phyloP scores from a whole-genome alignment of 64 coral and sea anemone genomes.

The Montipora foliosa region DNA sequence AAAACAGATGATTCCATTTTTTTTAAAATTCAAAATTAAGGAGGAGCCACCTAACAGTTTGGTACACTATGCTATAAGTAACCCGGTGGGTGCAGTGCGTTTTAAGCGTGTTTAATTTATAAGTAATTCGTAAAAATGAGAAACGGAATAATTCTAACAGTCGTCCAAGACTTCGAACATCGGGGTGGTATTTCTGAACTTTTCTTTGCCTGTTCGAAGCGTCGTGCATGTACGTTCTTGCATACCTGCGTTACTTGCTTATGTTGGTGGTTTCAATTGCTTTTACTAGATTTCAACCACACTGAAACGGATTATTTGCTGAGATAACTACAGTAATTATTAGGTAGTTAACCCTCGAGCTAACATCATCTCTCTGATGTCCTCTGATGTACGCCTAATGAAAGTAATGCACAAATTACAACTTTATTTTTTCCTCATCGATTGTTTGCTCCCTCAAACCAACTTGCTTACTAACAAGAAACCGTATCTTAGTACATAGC shows the following conservation, averaged over 20 bases:
- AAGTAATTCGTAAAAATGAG: not conserved
- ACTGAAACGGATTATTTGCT: slow-evolving; percentile 22
- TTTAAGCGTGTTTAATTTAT: slow-evolving; percentile 2
- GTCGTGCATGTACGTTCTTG: not conserved
- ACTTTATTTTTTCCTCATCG: not conserved
- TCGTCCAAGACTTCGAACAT: slow-evolving; percentile 5
- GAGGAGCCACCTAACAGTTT: not conserved
- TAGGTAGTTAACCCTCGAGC: slow-evolving; percentile 55
- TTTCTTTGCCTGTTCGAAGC: not conserved
- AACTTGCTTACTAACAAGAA: slow-evolving; percentile 17
- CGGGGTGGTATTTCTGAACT: not conserved
- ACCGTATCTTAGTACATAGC: not conserved
- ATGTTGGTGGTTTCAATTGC: not conserved
- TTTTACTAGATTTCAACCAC: slow-evolving; percentile 14
- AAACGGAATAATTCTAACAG: not conserved
- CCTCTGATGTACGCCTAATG: slow-evolving; percentile 48
- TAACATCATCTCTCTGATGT: slow-evolving; percentile 54
- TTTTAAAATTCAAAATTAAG: slow-evolving; percentile 25
- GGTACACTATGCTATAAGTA: not conserved
- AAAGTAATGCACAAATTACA: slow-evolving; percentile 31
- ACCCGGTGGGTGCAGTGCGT: not conserved
- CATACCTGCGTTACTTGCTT: not conserved
- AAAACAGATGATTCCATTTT: slow-evolving; percentile 24
- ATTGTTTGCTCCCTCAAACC: not conserved
- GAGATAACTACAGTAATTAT: slow-evolving; percentile 60